Evolutionary conservation across 2,797 vertebrate genomes (phyloP).

Genomic region (Allobates femoralis): DNA sequence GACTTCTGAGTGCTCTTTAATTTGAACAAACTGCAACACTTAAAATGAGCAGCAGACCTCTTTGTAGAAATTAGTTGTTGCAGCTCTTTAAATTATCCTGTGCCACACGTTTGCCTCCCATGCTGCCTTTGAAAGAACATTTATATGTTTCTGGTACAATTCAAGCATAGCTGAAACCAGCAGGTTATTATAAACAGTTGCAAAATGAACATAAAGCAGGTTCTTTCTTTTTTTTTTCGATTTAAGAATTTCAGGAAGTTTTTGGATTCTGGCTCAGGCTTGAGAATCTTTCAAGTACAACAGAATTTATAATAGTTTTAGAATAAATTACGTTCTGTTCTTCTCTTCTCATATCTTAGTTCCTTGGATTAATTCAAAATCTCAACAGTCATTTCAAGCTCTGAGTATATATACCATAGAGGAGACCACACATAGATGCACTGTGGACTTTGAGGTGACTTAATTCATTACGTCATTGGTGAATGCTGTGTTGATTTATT

Average conservation of each 20-base stretch:
- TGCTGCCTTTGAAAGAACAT: constrained; percentile 81
- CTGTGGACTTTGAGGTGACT: not conserved
- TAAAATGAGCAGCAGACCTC: constrained; percentile 72
- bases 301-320: not conserved
- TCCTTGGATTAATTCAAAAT: not conserved
- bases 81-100: constrained; percentile 73
- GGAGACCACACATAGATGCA: constrained; percentile 6
- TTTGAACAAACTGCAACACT: constrained; percentile 75
- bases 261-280: not conserved
- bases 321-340: not conserved
- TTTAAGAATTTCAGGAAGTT: constrained; percentile 65
- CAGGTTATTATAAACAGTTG: constrained; percentile 81
- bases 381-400: constrained; percentile 18
- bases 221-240: constrained; percentile 13
- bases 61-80: constrained; percentile 67
- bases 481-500: not conserved
- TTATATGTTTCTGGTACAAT: constrained; percentile 81
- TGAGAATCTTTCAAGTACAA: not conserved
- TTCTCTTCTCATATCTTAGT: not conserved
- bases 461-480: constrained; percentile 2
- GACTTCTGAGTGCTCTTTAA: constrained; percentile 72
- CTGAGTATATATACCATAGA: not conserved
- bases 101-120: constrained; percentile 74
- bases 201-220: constrained; percentile 69
- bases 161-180: constrained; percentile 75